Evolutionary conservation across 2,113 vertebrate species (phyloP).

Genomic region (Haliaeetus leucogaster): DNA sequence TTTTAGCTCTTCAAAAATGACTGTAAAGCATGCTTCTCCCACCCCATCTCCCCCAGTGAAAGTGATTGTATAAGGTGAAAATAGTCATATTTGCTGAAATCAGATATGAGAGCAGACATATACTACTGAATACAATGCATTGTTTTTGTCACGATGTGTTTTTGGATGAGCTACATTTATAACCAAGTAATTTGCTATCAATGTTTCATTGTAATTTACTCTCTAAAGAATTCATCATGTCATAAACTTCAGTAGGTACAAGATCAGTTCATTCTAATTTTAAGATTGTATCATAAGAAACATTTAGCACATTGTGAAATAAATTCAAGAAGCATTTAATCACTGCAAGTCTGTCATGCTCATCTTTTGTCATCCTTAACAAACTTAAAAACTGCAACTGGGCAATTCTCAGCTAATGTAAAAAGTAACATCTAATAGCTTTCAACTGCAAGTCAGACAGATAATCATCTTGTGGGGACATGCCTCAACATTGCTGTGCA

Average conservation of each 20-base stretch:
- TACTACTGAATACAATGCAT: background rate
- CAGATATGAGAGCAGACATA: background rate
- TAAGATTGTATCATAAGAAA: slow-evolving; percentile 54
- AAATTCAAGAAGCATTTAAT: slow-evolving; percentile 54
- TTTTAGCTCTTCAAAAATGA: background rate
- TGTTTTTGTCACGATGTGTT: background rate
- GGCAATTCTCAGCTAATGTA: slow-evolving; percentile 51
- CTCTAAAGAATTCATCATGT: slow-evolving; percentile 37
- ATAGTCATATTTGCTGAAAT: background rate
- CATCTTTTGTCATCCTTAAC: slow-evolving; percentile 49
- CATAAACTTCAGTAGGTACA: slow-evolving; percentile 42
- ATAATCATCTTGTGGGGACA: slow-evolving; percentile 52
- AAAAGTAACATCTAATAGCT: slow-evolving; percentile 51
- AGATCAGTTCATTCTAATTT: slow-evolving; percentile 49
- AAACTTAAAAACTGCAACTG: slow-evolving; percentile 55
- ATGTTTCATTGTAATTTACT: slow-evolving; percentile 44
- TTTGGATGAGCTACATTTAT: slow-evolving; percentile 34
- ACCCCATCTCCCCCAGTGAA: rapidly evolving
- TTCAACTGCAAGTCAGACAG: slow-evolving; percentile 34
- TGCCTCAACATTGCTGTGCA: slow-evolving; percentile 48
- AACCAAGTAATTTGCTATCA: slow-evolving; percentile 39
- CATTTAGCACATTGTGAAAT: slow-evolving; percentile 37
- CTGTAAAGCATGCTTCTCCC: background rate
- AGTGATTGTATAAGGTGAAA: background rate
- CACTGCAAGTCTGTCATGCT: slow-evolving; percentile 18